Evolutionary conservation across 1,140 invertebrate genomes (phyloP).

Genomic region (Papilio dardanus): DNA sequence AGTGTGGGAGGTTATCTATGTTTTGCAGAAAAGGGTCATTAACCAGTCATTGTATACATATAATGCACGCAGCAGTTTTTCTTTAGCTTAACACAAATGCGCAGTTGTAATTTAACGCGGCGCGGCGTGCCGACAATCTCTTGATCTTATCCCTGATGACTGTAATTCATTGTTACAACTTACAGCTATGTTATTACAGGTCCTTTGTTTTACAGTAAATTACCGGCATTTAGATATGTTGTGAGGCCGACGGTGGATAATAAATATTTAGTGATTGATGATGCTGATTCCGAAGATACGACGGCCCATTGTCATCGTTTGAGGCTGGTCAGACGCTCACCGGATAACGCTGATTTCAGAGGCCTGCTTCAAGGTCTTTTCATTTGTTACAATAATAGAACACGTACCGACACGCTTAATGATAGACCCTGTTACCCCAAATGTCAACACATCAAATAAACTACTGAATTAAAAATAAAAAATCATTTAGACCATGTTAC

Average conservation of each 20-base stretch:
- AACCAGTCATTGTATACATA: neutral
- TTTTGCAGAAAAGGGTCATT: neutral
- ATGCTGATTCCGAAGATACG: conserved; percentile 47
- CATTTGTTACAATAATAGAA: conserved; percentile 66
- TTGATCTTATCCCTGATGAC: conserved; percentile 25
- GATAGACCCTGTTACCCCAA: conserved; percentile 44
- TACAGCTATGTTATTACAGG: conserved; percentile 34
- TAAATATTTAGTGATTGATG: conserved; percentile 56
- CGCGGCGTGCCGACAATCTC: conserved; percentile 20
- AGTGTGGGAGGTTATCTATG: neutral
- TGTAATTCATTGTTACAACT: conserved; percentile 36
- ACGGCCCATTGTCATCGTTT: conserved; percentile 48
- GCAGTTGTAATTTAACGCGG: neutral
- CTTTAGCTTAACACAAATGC: conserved; percentile 12
- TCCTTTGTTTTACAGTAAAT: conserved; percentile 51
- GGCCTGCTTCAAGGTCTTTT: conserved; percentile 55
- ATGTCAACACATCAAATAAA: conserved; percentile 13
- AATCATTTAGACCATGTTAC: conserved; percentile 9
- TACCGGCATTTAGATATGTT: conserved; percentile 47
- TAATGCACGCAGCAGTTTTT: conserved; percentile 6
- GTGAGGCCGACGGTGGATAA: conserved; percentile 45
- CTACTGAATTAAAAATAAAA: conserved; percentile 7
- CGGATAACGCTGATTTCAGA: conserved; percentile 53
- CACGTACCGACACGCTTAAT: conserved; percentile 52
- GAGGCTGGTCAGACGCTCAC: conserved; percentile 46